Conservation (phyloP, 92 coral and sea anemone genomes). For the Palythoa grandis region DNA sequence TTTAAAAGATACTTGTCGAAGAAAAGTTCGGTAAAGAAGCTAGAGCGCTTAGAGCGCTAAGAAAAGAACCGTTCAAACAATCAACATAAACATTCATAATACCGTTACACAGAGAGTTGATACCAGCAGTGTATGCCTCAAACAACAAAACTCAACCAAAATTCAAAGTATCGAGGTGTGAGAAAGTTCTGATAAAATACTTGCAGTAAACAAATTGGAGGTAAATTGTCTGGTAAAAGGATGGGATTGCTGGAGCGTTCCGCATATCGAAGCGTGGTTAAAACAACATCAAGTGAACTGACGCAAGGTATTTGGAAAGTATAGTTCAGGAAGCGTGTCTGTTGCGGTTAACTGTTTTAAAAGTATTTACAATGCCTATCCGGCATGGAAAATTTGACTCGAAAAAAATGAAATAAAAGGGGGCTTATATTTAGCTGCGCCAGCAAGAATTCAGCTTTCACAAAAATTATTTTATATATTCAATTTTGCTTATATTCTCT, state of each 20-base stretch:
- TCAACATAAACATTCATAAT: constrained; percentile 8
- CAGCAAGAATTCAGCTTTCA: background rate
- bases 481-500: background rate
- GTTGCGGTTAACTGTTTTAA: background rate
- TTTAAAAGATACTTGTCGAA: background rate
- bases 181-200: background rate
- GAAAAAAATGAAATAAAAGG: background rate
- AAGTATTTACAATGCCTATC: background rate
- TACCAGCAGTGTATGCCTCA: background rate
- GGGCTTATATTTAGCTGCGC: background rate
- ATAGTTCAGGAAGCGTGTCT: background rate
- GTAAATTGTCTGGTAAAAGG: background rate
- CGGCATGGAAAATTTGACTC: background rate
- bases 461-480: background rate
- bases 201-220: too few species aligned
- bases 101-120: constrained; percentile 28
- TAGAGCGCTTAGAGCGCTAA: background rate
- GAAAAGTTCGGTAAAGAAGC: constrained; percentile 16
- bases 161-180: background rate
- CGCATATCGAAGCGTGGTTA: background rate
- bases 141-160: background rate
- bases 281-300: background rate
- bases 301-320: background rate
- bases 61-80: constrained; percentile 2
- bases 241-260: background rate